Base-by-base conservation (phyloP, 2,113 vertebrate genomes). In the Herpetotheres cachinnans region DNA sequence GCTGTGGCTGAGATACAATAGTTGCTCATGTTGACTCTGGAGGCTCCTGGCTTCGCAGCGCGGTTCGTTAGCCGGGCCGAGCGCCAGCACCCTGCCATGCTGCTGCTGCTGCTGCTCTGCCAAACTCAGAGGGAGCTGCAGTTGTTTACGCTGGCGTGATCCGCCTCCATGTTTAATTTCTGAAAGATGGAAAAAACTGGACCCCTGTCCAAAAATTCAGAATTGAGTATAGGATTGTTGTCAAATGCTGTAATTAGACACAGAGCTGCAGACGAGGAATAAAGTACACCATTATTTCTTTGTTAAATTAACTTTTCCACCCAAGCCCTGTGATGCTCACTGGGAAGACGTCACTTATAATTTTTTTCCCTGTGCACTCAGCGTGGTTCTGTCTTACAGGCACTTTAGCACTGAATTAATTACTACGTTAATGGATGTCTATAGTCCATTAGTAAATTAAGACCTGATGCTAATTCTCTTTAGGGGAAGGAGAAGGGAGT, bases 351-450 rank as follows among this genome's bases (percentile, higher is more conserved):
- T 96, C 93, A 80, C 82, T 90, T 82, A 49, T 38, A 40, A 69
- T 94, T 84, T 82, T 95, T 92, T 92, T 30, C 22, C 54, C 19
- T 0, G 0, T 87, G 91, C 76, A 77, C 90, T 95, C 97, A 94
- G 90, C 2, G 0, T 93, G 90, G 55, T 42, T 96, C 93, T 3
- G 0, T 96, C 77, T 94, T 82, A 81, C 86, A 87, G 94, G 83
- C 94, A 95, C 95, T 96, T 97, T 91, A 97, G 95, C 90, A 89
- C 83, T 90, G 96, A 97, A 96, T 96, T 97, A 97, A 97, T 97
- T 96, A 87, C 82, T 90, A 61, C 9, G 2, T 94, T 96, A 97
- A 94, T 97, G 96, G 93, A 80, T 96, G 92, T 93, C 90, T 97
- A 6, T 85, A 86, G 83, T 95, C 94, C 95, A 97, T 97, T 97